Base-by-base conservation (phyloP, 2,797 vertebrate genomes). In the Zenarchopterus dispar region DNA sequence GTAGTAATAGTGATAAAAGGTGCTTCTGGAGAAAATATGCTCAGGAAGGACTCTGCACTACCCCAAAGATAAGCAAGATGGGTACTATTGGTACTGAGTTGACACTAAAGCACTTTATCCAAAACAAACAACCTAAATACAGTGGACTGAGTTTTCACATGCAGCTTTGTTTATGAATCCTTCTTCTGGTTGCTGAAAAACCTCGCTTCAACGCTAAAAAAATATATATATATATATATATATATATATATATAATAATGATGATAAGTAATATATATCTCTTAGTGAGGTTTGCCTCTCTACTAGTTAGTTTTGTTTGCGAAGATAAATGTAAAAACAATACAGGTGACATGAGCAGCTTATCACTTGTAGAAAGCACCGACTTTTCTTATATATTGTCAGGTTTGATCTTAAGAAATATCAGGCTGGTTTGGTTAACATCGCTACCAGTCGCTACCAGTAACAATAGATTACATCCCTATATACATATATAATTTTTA, bases 51-150 rank as follows among this genome's bases (percentile, higher is more conserved):
- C 62, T 54, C 74, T 66, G 50, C 73, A 72, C 58, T 63, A 52
- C 60, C 65, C 55, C 33, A 50, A 7, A 54, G 44, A 67, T 28
- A 42, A 70, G 52, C 56, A 74, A 60, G 70, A 55, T 72, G 71
- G 68, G 36, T 67, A 67, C 62, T 61, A 47, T 69, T 63, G 56
- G 66, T 45, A 44, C 28, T 58, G 67, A 62, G 31, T 42, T 70
- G 22, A 75, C 63, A 78, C 67, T 77, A 61, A 73, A 75, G 84
- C 84, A 89, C 87, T 86, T 89, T 85, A 84, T 73, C 39, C 52
- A 46, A 79, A 80, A 73, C 31, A 50, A 62, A 76, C 28, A 24
- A 46, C 61, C 43, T 57, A 19, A 71, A 39, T 53, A 64, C 23
- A 71, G 18, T 6, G 24, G 24, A 26, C n/a, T 23, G 2, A 17